These are phyloP conservation scores for Hemicentrotus pulcherrimus DNA, from an alignment of 35 echinoderm and acorn worm species.

Conservation along the genomic window DNA sequence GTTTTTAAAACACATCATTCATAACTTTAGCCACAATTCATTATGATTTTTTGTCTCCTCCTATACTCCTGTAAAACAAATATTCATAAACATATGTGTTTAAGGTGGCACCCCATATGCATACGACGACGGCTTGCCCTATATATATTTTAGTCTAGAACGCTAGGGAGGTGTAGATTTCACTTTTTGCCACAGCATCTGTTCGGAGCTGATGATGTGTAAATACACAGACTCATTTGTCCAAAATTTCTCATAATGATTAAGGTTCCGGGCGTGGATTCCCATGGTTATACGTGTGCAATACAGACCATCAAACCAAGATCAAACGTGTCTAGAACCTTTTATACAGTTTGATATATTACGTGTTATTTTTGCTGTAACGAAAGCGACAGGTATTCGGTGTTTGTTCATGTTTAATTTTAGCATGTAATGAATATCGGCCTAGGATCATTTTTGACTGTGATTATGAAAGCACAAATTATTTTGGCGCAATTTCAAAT, in stretches of 20 bases:
- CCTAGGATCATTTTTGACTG: background rate
- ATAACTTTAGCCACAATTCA: background rate
- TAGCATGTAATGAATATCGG: background rate
- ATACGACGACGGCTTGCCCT: background rate
- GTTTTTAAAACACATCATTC: background rate
- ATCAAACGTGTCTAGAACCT: background rate
- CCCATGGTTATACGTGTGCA: background rate
- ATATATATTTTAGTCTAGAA: background rate
- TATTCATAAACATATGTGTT: background rate
- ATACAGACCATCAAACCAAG: background rate
- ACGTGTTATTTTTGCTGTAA: background rate
- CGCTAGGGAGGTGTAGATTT: conserved; percentile 5
- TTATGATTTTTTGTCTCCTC: background rate
- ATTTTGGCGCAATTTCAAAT: background rate
- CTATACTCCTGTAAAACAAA: background rate
- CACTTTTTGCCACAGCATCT: conserved; percentile 41
- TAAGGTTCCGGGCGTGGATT: background rate
- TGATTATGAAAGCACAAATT: background rate
- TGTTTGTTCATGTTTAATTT: background rate
- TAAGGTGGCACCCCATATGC: background rate
- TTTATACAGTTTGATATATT: background rate
- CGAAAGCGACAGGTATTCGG: background rate
- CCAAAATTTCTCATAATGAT: conserved; percentile 29
- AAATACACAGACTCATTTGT: conserved; percentile 32
- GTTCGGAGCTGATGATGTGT: conserved; percentile 39